Evolutionary conservation across 1,140 invertebrate genomes (phyloP).

Genomic region (Drosophila teissieri): DNA sequence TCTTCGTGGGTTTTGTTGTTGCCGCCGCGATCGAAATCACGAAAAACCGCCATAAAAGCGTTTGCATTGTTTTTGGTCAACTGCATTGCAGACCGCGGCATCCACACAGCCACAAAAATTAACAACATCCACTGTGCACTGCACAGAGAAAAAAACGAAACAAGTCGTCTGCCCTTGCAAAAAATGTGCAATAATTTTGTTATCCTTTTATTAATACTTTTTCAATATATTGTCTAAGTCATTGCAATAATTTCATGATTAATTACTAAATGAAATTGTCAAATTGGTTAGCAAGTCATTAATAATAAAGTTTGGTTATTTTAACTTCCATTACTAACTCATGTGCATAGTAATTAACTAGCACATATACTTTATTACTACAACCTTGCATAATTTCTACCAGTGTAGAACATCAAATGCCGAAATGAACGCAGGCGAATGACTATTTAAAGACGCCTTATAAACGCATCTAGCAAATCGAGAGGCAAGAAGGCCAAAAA

Average conservation of each 20-base stretch:
- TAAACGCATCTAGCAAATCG: conserved; percentile 27
- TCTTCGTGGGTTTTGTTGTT: conserved; percentile 10
- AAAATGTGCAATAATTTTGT: background rate
- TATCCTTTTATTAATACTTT: too few species aligned
- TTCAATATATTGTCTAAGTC: too few species aligned
- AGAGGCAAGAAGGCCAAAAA: conserved; percentile 29
- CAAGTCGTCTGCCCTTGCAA: too few species aligned
- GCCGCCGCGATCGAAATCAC: conserved; percentile 66
- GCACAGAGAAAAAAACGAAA: background rate
- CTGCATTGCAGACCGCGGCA: conserved; percentile 64
- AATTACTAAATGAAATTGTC: too few species aligned
- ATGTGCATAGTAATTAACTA: too few species aligned
- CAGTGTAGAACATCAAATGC: conserved; percentile 12
- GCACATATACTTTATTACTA: too few species aligned
- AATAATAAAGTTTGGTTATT: too few species aligned
- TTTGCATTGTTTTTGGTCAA: conserved; percentile 75
- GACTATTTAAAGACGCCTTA: conserved; percentile 48
- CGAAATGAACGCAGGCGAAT: conserved; percentile 25
- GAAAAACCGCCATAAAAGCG: conserved; percentile 58
- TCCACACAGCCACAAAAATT: conserved; percentile 1
- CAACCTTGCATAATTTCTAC: conserved; percentile 1
- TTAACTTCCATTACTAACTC: too few species aligned
- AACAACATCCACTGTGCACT: conserved; percentile 16
- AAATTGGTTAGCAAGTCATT: too few species aligned
- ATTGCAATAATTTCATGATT: too few species aligned